Evolutionary conservation across 2,113 vertebrate species (phyloP).

Genomic region (Leucoraja erinaceus): DNA sequence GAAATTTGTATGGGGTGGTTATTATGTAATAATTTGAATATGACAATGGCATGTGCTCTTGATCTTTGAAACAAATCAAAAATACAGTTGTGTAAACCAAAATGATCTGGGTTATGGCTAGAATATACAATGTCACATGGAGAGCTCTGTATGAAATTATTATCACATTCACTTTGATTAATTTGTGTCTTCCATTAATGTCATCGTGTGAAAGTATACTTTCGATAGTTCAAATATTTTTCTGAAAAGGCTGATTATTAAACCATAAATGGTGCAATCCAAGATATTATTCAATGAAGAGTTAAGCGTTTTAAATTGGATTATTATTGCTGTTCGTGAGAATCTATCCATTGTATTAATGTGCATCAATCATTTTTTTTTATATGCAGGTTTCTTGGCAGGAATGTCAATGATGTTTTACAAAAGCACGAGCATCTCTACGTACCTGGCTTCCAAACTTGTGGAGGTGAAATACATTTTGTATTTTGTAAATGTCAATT

Average conservation of each 20-base stretch:
- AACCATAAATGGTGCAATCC: not conserved
- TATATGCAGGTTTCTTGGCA: conserved; percentile 81
- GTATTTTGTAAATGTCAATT: not conserved
- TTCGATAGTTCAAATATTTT: not conserved
- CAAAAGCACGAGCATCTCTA: conserved; percentile 96
- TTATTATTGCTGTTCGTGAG: not conserved
- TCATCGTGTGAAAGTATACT: not conserved
- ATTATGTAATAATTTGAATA: not conserved
- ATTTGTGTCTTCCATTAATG: not conserved
- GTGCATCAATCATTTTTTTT: conserved; percentile 17
- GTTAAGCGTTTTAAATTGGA: not conserved
- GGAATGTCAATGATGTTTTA: conserved; percentile 98
- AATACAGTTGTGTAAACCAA: not conserved
- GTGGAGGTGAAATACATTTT: conserved; percentile 75
- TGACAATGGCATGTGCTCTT: not conserved
- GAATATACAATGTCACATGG: not conserved
- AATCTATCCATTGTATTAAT: conserved; percentile 36
- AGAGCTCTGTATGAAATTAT: not conserved
- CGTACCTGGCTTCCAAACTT: conserved; percentile 95
- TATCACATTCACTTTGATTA: not conserved
- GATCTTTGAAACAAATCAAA: not conserved
- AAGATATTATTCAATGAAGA: not conserved
- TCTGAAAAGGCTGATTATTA: too few relatives aligned
- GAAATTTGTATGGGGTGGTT: not conserved
- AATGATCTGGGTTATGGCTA: not conserved